phyloP scores from a whole-genome alignment of 2,888 invertebrate species.

The Agrotis exclamationis region DNA sequence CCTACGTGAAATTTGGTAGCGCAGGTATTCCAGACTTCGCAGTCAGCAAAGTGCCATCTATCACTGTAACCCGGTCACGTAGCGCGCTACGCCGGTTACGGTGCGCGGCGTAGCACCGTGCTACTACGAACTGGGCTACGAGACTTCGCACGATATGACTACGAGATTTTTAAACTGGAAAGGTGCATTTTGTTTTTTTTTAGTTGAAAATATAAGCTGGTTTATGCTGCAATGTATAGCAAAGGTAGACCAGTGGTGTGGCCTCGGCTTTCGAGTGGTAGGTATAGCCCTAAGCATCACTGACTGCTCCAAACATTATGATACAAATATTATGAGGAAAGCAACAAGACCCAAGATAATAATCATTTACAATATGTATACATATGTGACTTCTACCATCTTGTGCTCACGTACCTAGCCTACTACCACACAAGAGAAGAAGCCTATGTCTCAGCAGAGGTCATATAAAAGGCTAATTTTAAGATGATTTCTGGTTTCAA shows the following conservation, averaged over 20 bases:
- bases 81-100: constrained; percentile 61
- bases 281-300: too few relatives aligned
- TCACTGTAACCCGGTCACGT: constrained; percentile 83
- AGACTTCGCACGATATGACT: constrained; percentile 4
- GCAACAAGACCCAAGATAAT: too few relatives aligned
- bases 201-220: background rate
- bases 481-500: background rate
- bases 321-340: background rate
- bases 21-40: constrained; percentile 22
- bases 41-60: constrained; percentile 69
- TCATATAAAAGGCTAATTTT: background rate
- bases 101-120: constrained; percentile 27
- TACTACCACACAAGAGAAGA: too few relatives aligned
- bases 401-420: too few relatives aligned
- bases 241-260: background rate
- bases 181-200: background rate
- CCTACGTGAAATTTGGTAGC: constrained; percentile 17
- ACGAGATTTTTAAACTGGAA: background rate
- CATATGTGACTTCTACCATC: too few relatives aligned
- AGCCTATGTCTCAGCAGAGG: background rate
- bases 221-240: background rate
- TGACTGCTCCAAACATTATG: background rate
- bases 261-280: too few relatives aligned
- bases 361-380: too few relatives aligned
- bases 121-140: constrained; percentile 75